Base-by-base conservation (phyloP, 2,797 vertebrate genomes). In the Paramormyrops hopkinsi region DNA sequence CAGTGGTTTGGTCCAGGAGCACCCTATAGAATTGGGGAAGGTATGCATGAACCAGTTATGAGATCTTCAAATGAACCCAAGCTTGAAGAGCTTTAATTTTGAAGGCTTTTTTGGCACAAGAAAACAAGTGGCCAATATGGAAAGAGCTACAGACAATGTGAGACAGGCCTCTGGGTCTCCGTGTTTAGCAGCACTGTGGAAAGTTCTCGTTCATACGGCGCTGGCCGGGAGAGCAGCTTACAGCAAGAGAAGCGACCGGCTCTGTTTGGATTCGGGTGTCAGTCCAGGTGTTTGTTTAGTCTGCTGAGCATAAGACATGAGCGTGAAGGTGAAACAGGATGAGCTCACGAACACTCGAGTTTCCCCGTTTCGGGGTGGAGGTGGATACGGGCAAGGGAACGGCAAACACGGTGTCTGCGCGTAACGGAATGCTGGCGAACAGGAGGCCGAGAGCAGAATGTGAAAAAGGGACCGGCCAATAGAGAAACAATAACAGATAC, bases 241-340 rank as follows among this genome's bases (percentile, higher is more conserved):
- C 17, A n/a, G 19, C 11, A 46, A 11, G 41, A 82, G 76, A 22
- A 82, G 41, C 41, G 76, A 5, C 76, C 19, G 41, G 41, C 41
- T 82, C 76, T 82, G 76, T 82, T 46, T 82, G 76, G 76, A 46
- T 46, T 82, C 6, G 76, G 19, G 76, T 82, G 76, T 82, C 76
- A 22, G 17, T 11, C 41, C 41, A 11, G 76, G 76, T 82, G 76
- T 82, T 82, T 82, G 76, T 82, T 82, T 46, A 82, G 76, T 82
- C 76, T 46, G 76, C 41, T 0, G 37, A n/a, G 76, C 41, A 22
- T 46, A 82, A 46, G 76, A 82, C 76, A 82, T 2, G 41, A 82
- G 76, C 19, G 41, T 33, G 19, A 82, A 46, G 76, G 76, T 44
- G 41, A 82, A 82, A 82, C 41, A 44, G 76, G 76, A 82, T 44